Evolutionary conservation across 2,888 invertebrate species (phyloP).

Genomic region (Coenonympha glycerion): DNA sequence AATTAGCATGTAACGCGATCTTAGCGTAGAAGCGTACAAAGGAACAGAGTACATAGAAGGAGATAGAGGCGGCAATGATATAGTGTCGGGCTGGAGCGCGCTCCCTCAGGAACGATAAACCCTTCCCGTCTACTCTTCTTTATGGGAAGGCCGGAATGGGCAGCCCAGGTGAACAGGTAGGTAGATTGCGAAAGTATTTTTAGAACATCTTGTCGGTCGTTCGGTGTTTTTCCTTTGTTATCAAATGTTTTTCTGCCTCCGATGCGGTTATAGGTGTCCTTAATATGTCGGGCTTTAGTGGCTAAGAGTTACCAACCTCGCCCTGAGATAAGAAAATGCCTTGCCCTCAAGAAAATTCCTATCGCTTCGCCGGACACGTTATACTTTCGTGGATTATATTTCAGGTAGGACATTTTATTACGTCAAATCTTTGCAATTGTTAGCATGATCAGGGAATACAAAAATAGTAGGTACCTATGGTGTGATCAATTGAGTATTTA

Average conservation of each 20-base stretch:
- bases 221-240: slow-evolving; percentile 73
- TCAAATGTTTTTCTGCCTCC: slow-evolving; percentile 55
- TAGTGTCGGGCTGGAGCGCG: slow-evolving; percentile 69
- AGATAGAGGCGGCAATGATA: slow-evolving; percentile 72
- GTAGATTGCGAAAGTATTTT: slow-evolving; percentile 74
- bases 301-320: slow-evolving; percentile 24
- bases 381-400: background rate
- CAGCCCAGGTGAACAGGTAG: slow-evolving; percentile 73
- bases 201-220: slow-evolving; percentile 72
- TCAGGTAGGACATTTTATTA: background rate
- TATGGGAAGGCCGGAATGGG: slow-evolving; percentile 73
- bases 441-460: too few species aligned
- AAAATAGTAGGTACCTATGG: too few species aligned
- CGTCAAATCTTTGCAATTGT: too few species aligned
- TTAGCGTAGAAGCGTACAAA: slow-evolving; percentile 55
- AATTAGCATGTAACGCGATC: slow-evolving; percentile 57
- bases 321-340: slow-evolving; percentile 30
- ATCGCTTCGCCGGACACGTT: slow-evolving; percentile 1
- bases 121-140: slow-evolving; percentile 75
- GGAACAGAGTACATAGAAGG: slow-evolving; percentile 53
- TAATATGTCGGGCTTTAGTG: slow-evolving; percentile 39
- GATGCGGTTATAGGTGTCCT: slow-evolving; percentile 50
- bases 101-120: slow-evolving; percentile 74
- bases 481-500: too few species aligned
- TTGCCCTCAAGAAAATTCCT: slow-evolving; percentile 19